A percentile compares a stretch with the other conserved stretches of the same genome.
These are phyloP conservation scores for Anabas testudineus DNA, from an alignment of 2,797 vertebrate genomes.

Conservation along the genomic window DNA sequence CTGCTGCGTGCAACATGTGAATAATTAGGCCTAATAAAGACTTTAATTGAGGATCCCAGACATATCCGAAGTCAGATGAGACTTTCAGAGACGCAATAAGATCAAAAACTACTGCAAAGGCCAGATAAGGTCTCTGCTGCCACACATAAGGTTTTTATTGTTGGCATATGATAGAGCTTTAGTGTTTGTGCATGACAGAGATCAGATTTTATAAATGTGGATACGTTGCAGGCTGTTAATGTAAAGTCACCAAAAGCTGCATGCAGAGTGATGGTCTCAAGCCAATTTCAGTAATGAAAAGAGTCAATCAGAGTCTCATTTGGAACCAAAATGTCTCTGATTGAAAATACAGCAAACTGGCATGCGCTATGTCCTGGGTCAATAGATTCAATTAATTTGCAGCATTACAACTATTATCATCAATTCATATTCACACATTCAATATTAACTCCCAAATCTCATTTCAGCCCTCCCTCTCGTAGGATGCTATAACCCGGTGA, in stretches of 20 bases:
- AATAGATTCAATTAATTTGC: conserved; percentile 65
- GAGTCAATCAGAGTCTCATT: conserved; percentile 63
- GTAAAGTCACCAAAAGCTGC: background rate
- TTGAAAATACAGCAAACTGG: conserved; percentile 46
- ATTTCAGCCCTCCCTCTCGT: background rate
- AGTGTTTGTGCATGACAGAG: conserved; percentile 7
- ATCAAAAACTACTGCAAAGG: background rate
- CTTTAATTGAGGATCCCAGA: background rate
- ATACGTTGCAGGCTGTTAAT: conserved; percentile 19
- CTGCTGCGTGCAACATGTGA: background rate
- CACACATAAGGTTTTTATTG: background rate
- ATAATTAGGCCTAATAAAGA: background rate
- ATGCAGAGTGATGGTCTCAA: conserved; percentile 23
- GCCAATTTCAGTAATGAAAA: conserved; percentile 48
- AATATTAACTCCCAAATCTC: conserved; percentile 30
- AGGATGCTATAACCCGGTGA: conserved; percentile 30
- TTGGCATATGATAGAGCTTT: background rate
- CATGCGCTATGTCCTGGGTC: conserved; percentile 52
- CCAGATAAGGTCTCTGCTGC: background rate
- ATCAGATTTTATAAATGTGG: conserved; percentile 13
- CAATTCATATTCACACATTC: conserved; percentile 17
- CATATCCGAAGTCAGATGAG: background rate
- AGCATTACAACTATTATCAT: conserved; percentile 49
- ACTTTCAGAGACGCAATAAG: background rate
- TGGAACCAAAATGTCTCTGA: conserved; percentile 43